Percentiles rank a stretch among this genome's conserved stretches.
phyloP scores from a whole-genome alignment of 2,113 vertebrate genomes.

The Alaudala cheleensis region DNA sequence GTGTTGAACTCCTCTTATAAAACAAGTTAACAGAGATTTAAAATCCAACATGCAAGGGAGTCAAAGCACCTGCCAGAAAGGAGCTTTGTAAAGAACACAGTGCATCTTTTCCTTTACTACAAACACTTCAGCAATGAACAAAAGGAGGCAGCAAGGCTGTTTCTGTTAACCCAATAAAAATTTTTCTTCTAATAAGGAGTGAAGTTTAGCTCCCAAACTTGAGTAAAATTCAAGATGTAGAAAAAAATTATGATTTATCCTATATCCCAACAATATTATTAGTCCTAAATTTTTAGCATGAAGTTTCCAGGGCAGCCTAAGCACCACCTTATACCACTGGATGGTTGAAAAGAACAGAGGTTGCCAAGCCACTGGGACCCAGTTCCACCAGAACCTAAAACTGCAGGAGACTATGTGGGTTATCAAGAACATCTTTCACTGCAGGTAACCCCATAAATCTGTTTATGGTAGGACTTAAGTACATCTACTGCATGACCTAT shows the following conservation, averaged over 20 bases:
- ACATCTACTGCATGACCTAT: background rate
- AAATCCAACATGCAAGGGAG: background rate
- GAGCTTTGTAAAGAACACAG: background rate
- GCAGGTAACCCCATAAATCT: background rate
- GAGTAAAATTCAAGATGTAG: background rate
- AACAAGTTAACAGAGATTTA: background rate
- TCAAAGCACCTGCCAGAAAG: background rate
- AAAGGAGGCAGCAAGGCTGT: background rate
- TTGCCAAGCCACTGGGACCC: background rate
- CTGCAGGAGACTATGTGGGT: background rate
- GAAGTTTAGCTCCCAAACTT: background rate
- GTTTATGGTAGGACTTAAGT: background rate
- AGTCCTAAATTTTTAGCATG: background rate
- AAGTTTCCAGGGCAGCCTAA: background rate
- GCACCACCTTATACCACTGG: background rate
- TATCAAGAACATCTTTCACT: background rate
- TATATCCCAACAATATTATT: background rate
- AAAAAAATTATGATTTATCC: background rate
- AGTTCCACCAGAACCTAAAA: background rate
- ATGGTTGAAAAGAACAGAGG: background rate
- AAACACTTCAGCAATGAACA: accelerated
- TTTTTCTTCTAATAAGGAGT: background rate
- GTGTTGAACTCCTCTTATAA: background rate
- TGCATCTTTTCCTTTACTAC: background rate
- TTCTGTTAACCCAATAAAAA: background rate